Evolutionary conservation across 2,113 vertebrate genomes (phyloP).

Genomic region (Ammospiza nelsoni): DNA sequence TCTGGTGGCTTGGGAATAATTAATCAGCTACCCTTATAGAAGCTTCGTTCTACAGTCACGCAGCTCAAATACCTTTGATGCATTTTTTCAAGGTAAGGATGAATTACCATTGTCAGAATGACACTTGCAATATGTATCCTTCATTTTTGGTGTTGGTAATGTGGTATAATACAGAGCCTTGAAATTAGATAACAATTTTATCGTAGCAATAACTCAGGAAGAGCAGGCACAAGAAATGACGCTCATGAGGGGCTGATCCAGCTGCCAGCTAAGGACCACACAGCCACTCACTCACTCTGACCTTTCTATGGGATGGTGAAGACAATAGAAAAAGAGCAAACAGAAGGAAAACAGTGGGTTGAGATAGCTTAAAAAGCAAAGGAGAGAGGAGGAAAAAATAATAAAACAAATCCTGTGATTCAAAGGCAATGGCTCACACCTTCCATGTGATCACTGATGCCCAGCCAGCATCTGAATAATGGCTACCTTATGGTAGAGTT

Average conservation of each 20-base stretch:
- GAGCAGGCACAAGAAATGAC: neutral
- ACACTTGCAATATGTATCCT: neutral
- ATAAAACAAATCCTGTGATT: neutral
- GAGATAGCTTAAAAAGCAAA: neutral
- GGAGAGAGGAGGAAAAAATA: neutral
- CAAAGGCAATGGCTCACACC: neutral
- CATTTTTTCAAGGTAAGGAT: neutral
- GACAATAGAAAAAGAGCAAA: neutral
- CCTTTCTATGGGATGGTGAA: neutral
- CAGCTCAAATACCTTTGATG: neutral
- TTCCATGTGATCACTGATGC: neutral
- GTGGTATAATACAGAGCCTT: neutral
- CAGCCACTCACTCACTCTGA: neutral
- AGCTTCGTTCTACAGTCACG: neutral
- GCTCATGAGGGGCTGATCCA: rapidly evolving
- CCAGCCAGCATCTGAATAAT: neutral
- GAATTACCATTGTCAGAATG: neutral
- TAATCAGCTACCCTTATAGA: neutral
- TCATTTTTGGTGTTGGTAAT: neutral
- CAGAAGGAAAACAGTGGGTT: neutral
- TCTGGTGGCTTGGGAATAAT: neutral
- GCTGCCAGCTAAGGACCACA: neutral
- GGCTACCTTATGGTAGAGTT: neutral
- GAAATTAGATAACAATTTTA: neutral
- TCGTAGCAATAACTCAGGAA: neutral